Conservation (phyloP, 2,113 vertebrate species). For the Centropristis striata region DNA sequence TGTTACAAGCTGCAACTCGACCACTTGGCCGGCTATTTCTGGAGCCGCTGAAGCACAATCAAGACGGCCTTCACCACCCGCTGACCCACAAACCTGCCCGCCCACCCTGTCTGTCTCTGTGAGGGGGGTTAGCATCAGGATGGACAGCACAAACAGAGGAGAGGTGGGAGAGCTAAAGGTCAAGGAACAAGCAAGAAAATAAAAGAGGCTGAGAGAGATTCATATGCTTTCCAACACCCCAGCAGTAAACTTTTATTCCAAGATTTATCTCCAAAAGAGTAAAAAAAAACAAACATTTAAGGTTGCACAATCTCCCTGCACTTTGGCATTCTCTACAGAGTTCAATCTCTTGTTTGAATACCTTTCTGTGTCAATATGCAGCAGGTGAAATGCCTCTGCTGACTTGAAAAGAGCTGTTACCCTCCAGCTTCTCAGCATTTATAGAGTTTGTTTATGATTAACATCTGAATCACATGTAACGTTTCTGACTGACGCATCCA, state of each 20-base stretch:
- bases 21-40: conserved; percentile 48
- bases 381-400: neutral
- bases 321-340: neutral
- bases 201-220: neutral
- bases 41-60: conserved; percentile 26
- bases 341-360: conserved; percentile 5
- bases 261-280: neutral
- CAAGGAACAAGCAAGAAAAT: conserved; percentile 22
- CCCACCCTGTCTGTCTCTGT: neutral
- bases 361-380: conserved; percentile 12
- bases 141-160: conserved; percentile 11
- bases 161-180: conserved; percentile 31
- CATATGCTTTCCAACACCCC: neutral
- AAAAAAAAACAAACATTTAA: neutral
- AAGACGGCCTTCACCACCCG: conserved; percentile 35
- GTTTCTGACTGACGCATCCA: neutral
- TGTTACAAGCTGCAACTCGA: conserved; percentile 23
- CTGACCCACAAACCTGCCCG: conserved; percentile 45
- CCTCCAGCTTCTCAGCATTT: neutral
- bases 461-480: neutral
- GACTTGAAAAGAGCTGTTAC: neutral
- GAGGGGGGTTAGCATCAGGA: conserved; percentile 24
- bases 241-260: neutral
- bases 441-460: neutral
- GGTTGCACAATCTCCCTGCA: neutral